phyloP scores from a whole-genome alignment of 2,888 invertebrate genomes.

The Spisula solida region DNA sequence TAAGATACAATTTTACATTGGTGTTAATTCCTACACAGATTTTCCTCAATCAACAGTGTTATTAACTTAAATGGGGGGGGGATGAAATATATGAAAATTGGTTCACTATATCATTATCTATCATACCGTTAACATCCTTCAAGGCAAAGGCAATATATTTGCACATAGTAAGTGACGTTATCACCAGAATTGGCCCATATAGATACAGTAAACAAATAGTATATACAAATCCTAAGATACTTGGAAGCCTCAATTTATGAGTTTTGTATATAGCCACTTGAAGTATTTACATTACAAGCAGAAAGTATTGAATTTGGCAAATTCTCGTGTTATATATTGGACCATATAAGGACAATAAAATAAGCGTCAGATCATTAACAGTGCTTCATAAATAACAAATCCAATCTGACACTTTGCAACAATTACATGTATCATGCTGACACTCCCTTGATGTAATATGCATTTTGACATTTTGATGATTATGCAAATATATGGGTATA shows the following conservation, averaged over 20 bases:
- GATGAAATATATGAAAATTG: conserved; percentile 8
- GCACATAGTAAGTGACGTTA: conserved; percentile 37
- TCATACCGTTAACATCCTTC: neutral
- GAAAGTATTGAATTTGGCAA: conserved; percentile 30
- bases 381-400: too few relatives aligned
- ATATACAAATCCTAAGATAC: conserved; percentile 8
- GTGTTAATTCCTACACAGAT: neutral
- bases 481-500: too few relatives aligned
- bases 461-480: too few relatives aligned
- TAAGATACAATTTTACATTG: conserved; percentile 14
- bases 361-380: neutral
- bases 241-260: conserved; percentile 22
- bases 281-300: conserved; percentile 38
- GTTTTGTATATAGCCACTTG: conserved; percentile 5
- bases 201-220: conserved; percentile 46
- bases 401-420: too few relatives aligned
- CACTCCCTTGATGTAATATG: too few relatives aligned
- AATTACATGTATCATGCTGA: too few relatives aligned
- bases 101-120: conserved; percentile 7
- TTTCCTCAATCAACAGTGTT: neutral
- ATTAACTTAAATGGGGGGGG: too few relatives aligned
- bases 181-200: conserved; percentile 48
- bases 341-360: neutral
- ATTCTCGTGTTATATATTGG: neutral
- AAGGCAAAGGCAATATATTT: conserved; percentile 27